Evolutionary conservation across 2,888 invertebrate species (phyloP), one percentile per base, ranked within the genome.

Genomic region (Perizoma affinitatum): DNA sequence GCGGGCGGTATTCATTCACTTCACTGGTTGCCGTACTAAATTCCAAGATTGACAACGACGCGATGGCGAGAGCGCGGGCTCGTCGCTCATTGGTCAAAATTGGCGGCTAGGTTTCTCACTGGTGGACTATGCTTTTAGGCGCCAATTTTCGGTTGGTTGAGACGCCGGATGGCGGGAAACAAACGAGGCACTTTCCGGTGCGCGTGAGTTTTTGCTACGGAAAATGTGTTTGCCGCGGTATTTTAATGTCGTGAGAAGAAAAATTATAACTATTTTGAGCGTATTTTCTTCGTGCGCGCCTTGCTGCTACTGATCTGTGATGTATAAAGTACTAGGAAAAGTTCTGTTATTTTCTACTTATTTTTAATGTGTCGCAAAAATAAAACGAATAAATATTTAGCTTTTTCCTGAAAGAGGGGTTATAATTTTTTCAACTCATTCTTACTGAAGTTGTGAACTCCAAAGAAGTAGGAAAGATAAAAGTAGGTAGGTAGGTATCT

Each of bases 131-230:
- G 75, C 82, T 90, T 62, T 90, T 86, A 84, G 90, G 92, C 92
- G 92, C 84, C 84, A 92, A 92, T 86, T 89, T 92, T 92, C 90
- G 92, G 92, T 92, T 92, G 92, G 92, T 86, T 83, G 88, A 88
- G 78, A 69, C 76, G 77, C 78, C 86, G 86, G 88, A 90, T 91
- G 90, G 92, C 92, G 91, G 88, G 90, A 91, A 91, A 87, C 81
- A 81, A 81, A 82, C 72, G 76, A 78, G 78, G 70, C 73, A 82
- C 88, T 90, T 90, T 91, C 89, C 89, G 88, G 89, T 80, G 84
- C 80, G 87, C 82, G 67, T 78, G 81, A 84, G 79, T 87, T 86
- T 69, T 87, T 82, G 83, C 80, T 77, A 80, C 76, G 88, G 90
- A 88, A 90, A 90, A 90, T 85, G 78, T 84, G 82, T 87, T 87